These are phyloP conservation scores for Litoditis marina DNA, from an alignment of 2,888 invertebrate species.

Conservation along the genomic window DNA sequence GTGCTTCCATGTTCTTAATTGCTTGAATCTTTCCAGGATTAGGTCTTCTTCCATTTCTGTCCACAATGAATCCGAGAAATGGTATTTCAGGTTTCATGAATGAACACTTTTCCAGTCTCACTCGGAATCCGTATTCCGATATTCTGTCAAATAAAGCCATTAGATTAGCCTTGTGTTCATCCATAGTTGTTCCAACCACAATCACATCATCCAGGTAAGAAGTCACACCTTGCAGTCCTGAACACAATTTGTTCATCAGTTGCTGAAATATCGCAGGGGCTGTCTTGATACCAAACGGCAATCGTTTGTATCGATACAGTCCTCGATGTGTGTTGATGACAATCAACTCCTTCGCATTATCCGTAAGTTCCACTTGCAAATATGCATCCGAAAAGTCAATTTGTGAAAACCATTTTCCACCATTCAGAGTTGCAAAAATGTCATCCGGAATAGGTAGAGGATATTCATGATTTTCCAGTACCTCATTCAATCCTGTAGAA, in stretches of 20 bases:
- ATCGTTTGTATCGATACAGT: constrained; percentile 28
- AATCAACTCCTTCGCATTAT: constrained; percentile 21
- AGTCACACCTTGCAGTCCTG: constrained; percentile 22
- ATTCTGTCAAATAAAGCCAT: constrained; percentile 19
- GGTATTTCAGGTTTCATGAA: constrained; percentile 9
- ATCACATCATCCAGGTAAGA: no score
- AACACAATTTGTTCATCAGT: constrained; percentile 28
- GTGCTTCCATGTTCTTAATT: no score
- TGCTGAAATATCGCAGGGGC: constrained; percentile 38
- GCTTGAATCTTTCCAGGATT: constrained; percentile 15
- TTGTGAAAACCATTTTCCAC: constrained; percentile 29
- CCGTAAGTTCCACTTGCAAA: constrained; percentile 35
- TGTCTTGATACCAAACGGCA: constrained; percentile 43
- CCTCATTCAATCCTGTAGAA: constrained; percentile 37
- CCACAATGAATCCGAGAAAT: constrained; percentile 22
- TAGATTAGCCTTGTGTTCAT: constrained; percentile 21
- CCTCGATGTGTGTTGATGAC: constrained; percentile 43
- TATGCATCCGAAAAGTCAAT: constrained; percentile 44
- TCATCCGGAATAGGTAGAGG: constrained; percentile 38
- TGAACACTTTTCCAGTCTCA: no score
- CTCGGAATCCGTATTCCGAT: constrained; percentile 26
- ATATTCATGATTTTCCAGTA: constrained; percentile 26
- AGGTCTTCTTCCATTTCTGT: constrained; percentile 9
- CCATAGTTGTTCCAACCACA: constrained; percentile 9
- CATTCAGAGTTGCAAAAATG: constrained; percentile 30